Base-by-base conservation (phyloP, 2,113 vertebrate species). In the Lepus europaeus region DNA sequence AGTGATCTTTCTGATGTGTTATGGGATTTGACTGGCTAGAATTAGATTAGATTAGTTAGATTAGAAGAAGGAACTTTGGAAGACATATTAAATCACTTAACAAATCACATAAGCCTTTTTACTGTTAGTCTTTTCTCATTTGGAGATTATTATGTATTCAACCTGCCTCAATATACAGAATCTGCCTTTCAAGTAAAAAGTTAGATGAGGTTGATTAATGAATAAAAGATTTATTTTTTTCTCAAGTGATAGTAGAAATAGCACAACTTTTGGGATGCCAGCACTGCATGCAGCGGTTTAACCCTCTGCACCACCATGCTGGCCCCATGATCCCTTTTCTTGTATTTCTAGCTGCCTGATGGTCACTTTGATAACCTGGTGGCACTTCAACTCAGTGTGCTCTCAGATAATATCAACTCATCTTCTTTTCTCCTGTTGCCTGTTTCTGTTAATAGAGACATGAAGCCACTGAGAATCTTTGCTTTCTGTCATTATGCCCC, bases 221-320 rank as follows among this genome's bases (percentile, higher is more conserved):
- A 83, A 53, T 87, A 83, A 39, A 90, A 91, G 87, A 49, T 39
- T 51, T 78, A 33, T 9, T 76, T 93, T 93, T 89, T 93, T 91
- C 49, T 36, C 91, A 76, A 68, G 17, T 76, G 19, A 33, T 81
- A 87, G 33, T 29, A 83, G 45, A 89, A 25, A 76, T 77, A 36
- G 36, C 36, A 36, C 36, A 36, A 36, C 45, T 45, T 45, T 45
- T 45, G 45, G 45, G 45, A 45, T 45, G 45, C 45, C 45, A 45
- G 45, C 45, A 45, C 45, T 45, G 6, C 45, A 45, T 9, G 45
- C 45, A 8, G 45, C 45, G 45, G 45, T 45, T 45, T 45, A 45
- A 45, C 45, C 45, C 45, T 45, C 45, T 45, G 45, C 45, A 45
- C 45, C 45, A 7, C 45, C 45, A 45, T 45, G 45, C 45, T 45